A percentile compares a stretch with the other conserved stretches of the same genome.
Conservation (phyloP, 2,797 vertebrate species). For the Rousettus madagascariensis region DNA sequence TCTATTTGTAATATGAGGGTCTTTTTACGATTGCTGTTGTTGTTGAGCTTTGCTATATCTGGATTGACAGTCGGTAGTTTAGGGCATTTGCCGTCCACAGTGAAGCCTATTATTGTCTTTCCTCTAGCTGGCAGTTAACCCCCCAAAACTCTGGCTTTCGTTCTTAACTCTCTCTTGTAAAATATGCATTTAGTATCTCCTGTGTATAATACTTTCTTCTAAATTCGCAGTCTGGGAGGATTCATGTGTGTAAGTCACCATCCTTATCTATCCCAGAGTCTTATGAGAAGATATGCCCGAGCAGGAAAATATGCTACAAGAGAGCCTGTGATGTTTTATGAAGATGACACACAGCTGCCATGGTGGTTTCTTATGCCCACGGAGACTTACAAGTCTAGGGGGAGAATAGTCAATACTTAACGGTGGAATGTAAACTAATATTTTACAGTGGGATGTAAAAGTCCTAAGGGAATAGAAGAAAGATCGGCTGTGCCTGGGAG, state of each 20-base stretch:
- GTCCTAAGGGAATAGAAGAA: not conserved
- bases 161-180: not conserved
- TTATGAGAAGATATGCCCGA: not conserved
- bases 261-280: not conserved
- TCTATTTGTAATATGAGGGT: not conserved
- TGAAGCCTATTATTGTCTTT: not conserved
- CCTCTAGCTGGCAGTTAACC: not conserved
- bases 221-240: not conserved
- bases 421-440: not conserved
- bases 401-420: not conserved
- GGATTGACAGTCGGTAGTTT: not conserved
- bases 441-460: not conserved
- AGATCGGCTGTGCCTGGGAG: not conserved
- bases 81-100: not conserved
- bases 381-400: not conserved
- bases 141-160: not conserved
- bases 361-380: not conserved
- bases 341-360: not conserved
- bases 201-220: not conserved
- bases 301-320: not conserved
- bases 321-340: not conserved
- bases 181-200: not conserved
- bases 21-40: not conserved
- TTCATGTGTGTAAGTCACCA: not conserved
- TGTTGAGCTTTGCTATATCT: not conserved